Percentiles rank a stretch among this genome's conserved stretches.
Evolutionary conservation across 2,888 invertebrate genomes (phyloP).

Genomic region (Mimachlamys varia): DNA sequence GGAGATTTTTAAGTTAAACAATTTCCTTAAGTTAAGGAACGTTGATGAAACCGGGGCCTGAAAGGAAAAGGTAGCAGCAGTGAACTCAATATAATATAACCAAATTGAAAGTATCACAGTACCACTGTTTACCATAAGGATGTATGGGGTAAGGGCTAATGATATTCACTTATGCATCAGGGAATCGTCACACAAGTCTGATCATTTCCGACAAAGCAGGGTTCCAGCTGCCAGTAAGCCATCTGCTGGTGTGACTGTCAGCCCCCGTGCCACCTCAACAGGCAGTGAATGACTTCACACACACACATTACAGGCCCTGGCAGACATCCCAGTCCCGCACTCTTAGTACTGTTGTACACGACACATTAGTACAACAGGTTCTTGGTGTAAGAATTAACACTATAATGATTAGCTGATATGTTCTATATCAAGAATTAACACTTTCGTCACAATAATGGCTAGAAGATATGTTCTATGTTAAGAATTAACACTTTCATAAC

Average conservation of each 20-base stretch:
- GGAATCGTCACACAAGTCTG: background rate
- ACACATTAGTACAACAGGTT: background rate
- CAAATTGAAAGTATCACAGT: background rate
- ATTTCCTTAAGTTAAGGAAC: no score
- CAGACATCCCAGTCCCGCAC: no score
- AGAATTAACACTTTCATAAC: no score
- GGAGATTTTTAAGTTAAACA: no score
- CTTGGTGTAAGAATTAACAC: no score
- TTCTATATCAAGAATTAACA: no score
- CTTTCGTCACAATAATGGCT: no score
- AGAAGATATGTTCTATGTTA: no score
- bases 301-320: background rate
- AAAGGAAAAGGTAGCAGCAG: background rate
- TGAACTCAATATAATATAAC: background rate
- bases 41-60: no score
- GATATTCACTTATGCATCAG: no score
- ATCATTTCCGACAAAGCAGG: background rate
- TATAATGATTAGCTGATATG: no score
- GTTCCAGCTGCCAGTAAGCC: background rate
- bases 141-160: background rate
- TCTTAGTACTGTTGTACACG: background rate
- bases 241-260: background rate
- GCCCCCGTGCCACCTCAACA: background rate
- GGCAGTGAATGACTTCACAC: background rate
- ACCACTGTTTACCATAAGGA: background rate